Evolutionary conservation across 1,140 invertebrate genomes (phyloP), one percentile per base, ranked within the genome.

Genomic region (Musca vetustissima): DNA sequence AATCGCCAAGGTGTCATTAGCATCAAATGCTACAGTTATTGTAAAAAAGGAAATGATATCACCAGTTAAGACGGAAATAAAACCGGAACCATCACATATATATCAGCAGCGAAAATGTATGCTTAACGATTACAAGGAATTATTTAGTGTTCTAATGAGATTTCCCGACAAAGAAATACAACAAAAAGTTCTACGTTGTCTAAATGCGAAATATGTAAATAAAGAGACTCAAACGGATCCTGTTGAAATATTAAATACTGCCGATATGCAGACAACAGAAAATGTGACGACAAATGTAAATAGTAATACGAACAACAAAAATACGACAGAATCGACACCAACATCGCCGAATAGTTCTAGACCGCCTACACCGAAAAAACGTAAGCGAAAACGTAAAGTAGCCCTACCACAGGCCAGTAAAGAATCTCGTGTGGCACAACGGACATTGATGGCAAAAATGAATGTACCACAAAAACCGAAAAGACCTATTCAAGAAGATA

Each of bases 391-490:
- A 25, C 75, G 78, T 0, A 80, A 80, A 19, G 76, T 70, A 19
- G 75, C 76, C 25, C 70, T 78, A 3, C 78, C 78, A 22, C 64
- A 80, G 68, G 78, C 79, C 9, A 77, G 78, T 13, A 80, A 78
- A 47, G 28, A 72, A 70, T 80, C 78, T 2, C 67, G 76, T 2
- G 78, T 78, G 2, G 36, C 32, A 28, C 74, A 76, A 72, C 36
- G 36, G 11, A 11, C 36, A 13, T 43, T 43, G 11, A 70, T 76
- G 2, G 15, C 69, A 22, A 70, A 68, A 22, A 25, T 17, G 9
- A 50, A 68, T 14, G 19, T 48, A 43, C 57, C 48, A 13, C 69
- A 28, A 19, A 68, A 68, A 32, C 49, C 43, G 14, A 22, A 65
- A 57, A 52, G 19, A 50, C 13, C n/a, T n/a, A n/a, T n/a, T n/a